Base-by-base conservation (phyloP, 2,888 invertebrate genomes). In the Barypeithes pellucidus region DNA sequence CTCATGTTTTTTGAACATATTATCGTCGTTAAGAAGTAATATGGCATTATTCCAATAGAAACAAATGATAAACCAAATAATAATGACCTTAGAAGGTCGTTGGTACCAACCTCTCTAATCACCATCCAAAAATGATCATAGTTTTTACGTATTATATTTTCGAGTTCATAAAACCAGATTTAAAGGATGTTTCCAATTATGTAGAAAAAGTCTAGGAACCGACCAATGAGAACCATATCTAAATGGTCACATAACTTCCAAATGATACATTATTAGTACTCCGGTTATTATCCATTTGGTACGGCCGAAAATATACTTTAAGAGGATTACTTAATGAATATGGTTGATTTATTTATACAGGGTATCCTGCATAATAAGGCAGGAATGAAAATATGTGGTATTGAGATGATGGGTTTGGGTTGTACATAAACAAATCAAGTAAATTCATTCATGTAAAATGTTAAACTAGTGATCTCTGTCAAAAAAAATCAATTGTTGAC, bases 191-290 rank as follows among this genome's bases (percentile, higher is more conserved):
- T 52, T 29, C 29, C 69, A 69, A 73, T 73, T 73, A 71, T 43
- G 24, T 67, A 22, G 62, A 70, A 54, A 54, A 63, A 63, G 33
- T 71, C 73, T 67, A 73, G 71, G 75, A 76, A 69, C 68, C 61
- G 59, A 18, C 63, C 57, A 33, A 60, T 62, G 60, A 63, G 54
- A 62, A 67, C 41, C 57, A 68, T 57, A 69, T 73, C 66, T 61
- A 57, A 68, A 69, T 75, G 69, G 70, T 72, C 74, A 63, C 75
- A 78, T 76, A 76, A 50, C 75, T 77, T 66, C 57, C 43, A 75
- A 76, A 76, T 78, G 77, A 76, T 77, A 75, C 75, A 73, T 76
- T 70, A 75, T 76, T 75, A 72, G 59, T 67, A 61, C 63, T 66
- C 47, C 45, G 24, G 61, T 67, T 71, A 73, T 78, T 78, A 77